Conservation (phyloP, 2,797 vertebrate species). For the Trachurus trachurus region DNA sequence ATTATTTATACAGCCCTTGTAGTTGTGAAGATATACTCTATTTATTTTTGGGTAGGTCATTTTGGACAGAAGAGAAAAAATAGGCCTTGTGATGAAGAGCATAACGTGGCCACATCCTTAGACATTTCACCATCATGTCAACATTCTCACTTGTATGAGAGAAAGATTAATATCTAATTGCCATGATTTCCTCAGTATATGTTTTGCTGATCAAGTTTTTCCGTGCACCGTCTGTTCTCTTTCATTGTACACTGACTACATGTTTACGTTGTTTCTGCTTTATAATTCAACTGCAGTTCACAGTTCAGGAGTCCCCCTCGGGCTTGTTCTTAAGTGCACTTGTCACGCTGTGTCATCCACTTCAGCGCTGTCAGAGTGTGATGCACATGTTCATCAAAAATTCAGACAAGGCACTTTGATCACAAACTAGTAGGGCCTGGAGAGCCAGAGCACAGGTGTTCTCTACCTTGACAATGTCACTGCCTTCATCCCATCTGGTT, state of each 20-base stretch:
- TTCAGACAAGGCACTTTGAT: conserved; percentile 81
- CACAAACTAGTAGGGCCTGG: conserved; percentile 45
- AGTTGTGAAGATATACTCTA: too few relatives aligned
- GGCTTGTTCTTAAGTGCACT: conserved; percentile 56
- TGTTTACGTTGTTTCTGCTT: conserved; percentile 18
- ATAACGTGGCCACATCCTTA: background rate
- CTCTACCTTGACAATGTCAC: conserved; percentile 75
- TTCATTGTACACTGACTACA: background rate
- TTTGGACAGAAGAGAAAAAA: too few relatives aligned
- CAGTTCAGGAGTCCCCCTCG: conserved; percentile 27
- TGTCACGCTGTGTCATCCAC: conserved; percentile 56
- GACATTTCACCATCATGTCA: background rate
- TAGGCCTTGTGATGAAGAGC: too few relatives aligned
- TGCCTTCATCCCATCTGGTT: conserved; percentile 78
- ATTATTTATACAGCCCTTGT: too few relatives aligned
- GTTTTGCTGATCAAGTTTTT: background rate
- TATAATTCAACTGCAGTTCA: conserved; percentile 33
- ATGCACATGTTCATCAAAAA: conserved; percentile 74
- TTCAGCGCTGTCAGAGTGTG: conserved; percentile 42
- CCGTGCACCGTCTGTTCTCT: background rate
- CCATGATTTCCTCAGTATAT: background rate
- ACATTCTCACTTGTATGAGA: background rate
- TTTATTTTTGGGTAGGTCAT: too few relatives aligned
- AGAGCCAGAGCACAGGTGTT: conserved; percentile 74
- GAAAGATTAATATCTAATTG: background rate